A percentile compares a stretch with the other conserved stretches of the same genome.
These are phyloP conservation scores for Drosophila auraria DNA, from an alignment of 1,140 invertebrate genomes.

Conservation along the genomic window DNA sequence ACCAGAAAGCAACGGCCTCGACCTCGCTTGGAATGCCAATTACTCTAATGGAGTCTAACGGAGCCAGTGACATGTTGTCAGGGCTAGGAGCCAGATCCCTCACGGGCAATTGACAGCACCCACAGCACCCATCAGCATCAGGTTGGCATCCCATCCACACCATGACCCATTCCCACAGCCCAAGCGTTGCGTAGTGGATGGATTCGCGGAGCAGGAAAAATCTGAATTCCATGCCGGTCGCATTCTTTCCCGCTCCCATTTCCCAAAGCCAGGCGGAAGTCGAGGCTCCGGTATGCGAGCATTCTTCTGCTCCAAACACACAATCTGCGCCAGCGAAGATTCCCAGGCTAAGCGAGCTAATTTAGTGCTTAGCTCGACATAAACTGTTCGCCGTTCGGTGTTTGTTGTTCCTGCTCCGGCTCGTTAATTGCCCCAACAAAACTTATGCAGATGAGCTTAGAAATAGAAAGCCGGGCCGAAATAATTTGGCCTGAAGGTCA, in stretches of 20 bases:
- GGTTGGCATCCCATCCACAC: conserved; percentile 24
- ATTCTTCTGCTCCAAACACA: conserved; percentile 27
- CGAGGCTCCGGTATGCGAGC: conserved; percentile 63
- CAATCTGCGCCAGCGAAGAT: conserved; percentile 19
- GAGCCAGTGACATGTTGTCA: conserved; percentile 5
- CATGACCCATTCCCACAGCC: conserved; percentile 75
- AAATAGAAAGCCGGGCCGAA: conserved; percentile 67
- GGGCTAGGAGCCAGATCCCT: conserved; percentile 19
- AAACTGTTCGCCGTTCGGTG: conserved; percentile 28
- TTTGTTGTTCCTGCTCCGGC: conserved; percentile 35
- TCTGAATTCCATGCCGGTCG: conserved; percentile 59
- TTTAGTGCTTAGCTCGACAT: conserved; percentile 62
- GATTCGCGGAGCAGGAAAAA: conserved; percentile 31
- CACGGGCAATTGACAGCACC: conserved; percentile 31
- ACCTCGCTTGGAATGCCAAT: conserved; percentile 15
- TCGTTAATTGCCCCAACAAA: conserved; percentile 14
- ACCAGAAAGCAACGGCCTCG: neutral
- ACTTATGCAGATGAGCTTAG: conserved; percentile 36
- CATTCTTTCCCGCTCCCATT: conserved; percentile 57
- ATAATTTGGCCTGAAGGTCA: conserved; percentile 72
- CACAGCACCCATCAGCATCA: conserved; percentile 19
- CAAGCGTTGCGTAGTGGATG: conserved; percentile 52
- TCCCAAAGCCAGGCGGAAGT: conserved; percentile 74
- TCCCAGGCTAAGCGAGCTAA: conserved; percentile 62
- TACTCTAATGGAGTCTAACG: conserved; percentile 18